These are phyloP conservation scores for Pluvialis apricaria DNA, from an alignment of 2,113 vertebrate species.

Conservation along the genomic window DNA sequence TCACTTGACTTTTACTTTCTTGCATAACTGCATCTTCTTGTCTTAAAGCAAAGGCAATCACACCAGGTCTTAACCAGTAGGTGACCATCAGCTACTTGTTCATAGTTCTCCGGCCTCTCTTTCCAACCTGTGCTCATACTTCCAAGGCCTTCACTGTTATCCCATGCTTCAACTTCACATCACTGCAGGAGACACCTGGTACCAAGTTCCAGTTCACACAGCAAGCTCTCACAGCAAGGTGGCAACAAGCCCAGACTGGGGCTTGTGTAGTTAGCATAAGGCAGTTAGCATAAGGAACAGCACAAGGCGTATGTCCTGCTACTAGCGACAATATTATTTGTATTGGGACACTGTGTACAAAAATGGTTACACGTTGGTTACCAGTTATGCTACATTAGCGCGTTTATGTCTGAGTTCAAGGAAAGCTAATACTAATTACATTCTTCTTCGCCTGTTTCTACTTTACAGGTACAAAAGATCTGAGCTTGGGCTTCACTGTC, in stretches of 20 bases:
- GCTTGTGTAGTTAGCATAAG: not conserved
- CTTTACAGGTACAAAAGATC: not conserved
- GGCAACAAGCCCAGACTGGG: not conserved
- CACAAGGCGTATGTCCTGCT: not conserved
- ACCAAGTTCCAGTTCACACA: not conserved
- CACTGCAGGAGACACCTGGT: not conserved
- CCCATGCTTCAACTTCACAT: not conserved
- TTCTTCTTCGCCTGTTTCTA: not conserved
- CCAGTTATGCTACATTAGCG: not conserved
- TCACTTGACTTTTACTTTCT: not conserved
- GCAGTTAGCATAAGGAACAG: not conserved
- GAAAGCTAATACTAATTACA: not conserved
- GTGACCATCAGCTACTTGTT: not conserved
- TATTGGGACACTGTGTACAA: not conserved
- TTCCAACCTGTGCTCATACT: not conserved
- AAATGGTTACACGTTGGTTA: not conserved
- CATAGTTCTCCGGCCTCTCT: not conserved
- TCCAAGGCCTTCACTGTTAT: not conserved
- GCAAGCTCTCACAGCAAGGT: not conserved
- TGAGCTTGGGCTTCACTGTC: not conserved
- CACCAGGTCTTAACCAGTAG: not conserved
- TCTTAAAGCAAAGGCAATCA: not conserved
- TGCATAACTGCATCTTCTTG: not conserved
- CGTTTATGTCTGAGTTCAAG: not conserved
- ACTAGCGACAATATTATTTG: not conserved